Evolutionary conservation across 2,888 invertebrate genomes (phyloP).

Genomic region (Andrena bicolor): DNA sequence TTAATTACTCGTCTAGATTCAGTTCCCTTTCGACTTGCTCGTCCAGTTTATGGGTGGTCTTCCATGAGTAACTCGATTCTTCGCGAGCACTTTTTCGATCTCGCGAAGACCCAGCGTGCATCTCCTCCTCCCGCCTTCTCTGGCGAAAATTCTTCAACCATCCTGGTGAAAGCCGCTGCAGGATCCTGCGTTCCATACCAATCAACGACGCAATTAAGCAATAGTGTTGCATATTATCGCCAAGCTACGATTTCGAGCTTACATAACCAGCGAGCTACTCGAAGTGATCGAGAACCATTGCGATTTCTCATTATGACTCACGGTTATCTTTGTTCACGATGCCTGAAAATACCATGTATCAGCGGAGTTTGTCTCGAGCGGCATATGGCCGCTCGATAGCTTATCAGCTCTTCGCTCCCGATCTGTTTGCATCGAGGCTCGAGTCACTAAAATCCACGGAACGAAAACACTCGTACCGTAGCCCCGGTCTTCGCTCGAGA

Average conservation of each 20-base stretch:
- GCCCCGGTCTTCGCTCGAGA: not conserved
- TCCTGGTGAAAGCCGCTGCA: not conserved
- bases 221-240: not conserved
- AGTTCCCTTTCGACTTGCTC: conserved; percentile 62
- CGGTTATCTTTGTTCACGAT: not conserved
- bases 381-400: conserved; percentile 46
- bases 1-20: conserved; percentile 51
- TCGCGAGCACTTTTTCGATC: conserved; percentile 23
- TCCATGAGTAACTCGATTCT: conserved; percentile 30
- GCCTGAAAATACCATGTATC: conserved; percentile 28
- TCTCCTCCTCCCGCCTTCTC: not conserved
- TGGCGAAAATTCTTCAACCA: not conserved
- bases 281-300: not conserved
- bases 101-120: conserved; percentile 8
- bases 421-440: not conserved
- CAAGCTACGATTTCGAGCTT: not conserved
- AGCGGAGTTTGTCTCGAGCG: not conserved
- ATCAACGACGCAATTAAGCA: not conserved
- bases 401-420: conserved; percentile 29
- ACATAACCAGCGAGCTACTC: not conserved
- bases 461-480: not conserved
- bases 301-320: conserved; percentile 25
- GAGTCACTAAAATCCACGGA: not conserved
- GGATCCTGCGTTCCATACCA: too few species aligned
- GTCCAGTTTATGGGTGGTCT: conserved; percentile 60